phyloP scores from a whole-genome alignment of 2,113 vertebrate genomes.

The Cettia cetti region DNA sequence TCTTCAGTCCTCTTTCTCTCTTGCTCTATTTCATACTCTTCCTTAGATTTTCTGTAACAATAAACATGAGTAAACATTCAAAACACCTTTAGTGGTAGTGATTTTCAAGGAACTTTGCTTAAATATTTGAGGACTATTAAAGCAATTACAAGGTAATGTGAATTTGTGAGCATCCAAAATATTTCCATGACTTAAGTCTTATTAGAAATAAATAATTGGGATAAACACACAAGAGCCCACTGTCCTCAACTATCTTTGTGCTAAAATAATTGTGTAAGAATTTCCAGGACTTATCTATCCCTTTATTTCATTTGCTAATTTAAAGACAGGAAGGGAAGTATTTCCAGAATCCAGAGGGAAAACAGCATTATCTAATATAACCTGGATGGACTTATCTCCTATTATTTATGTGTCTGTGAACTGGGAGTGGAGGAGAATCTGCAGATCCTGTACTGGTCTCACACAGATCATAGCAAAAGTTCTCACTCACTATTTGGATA shows the following conservation, averaged over 20 bases:
- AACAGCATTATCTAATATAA: not conserved
- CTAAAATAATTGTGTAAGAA: not conserved
- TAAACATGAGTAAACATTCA: not conserved
- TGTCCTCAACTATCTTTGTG: not conserved
- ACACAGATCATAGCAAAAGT: not conserved
- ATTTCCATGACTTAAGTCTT: not conserved
- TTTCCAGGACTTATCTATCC: not conserved
- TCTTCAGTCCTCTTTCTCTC: conserved; percentile 72
- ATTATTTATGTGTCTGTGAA: not conserved
- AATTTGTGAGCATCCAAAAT: not conserved
- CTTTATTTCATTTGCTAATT: not conserved
- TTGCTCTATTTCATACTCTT: conserved; percentile 90
- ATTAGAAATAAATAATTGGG: not conserved
- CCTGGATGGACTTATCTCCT: not conserved
- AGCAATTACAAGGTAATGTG: not conserved
- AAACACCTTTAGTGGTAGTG: not conserved
- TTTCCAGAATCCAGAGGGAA: not conserved
- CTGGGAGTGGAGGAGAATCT: not conserved
- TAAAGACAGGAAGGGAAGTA: not conserved
- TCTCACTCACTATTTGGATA: not conserved
- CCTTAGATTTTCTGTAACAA: conserved; percentile 88
- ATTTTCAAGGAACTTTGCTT: not conserved
- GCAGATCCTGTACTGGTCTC: not conserved
- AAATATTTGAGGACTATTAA: not conserved
- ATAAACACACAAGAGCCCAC: not conserved